phyloP scores from a whole-genome alignment of 2,888 invertebrate genomes.

The Habrosyne pyritoides region DNA sequence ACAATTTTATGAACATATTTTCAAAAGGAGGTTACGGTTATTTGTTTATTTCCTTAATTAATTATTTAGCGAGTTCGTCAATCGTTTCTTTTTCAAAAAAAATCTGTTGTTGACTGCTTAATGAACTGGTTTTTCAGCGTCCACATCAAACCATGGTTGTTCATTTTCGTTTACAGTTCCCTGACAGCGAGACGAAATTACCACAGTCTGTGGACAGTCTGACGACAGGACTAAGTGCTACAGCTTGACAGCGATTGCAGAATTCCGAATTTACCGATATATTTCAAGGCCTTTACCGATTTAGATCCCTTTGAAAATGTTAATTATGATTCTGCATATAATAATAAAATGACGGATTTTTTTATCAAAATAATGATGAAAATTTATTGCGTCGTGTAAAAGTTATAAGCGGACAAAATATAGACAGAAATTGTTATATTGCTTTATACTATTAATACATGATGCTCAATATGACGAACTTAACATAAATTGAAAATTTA shows the following conservation, averaged over 20 bases:
- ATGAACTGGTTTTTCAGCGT: slow-evolving; percentile 1
- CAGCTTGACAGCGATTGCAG: background rate
- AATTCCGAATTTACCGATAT: background rate
- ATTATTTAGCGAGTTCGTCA: background rate
- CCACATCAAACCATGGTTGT: background rate
- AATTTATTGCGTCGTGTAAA: too few relatives aligned
- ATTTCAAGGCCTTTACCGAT: too few relatives aligned
- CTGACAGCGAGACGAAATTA: background rate
- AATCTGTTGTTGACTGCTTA: background rate
- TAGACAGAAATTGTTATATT: too few relatives aligned
- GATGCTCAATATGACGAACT: too few relatives aligned
- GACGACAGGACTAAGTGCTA: background rate
- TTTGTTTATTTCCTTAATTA: background rate
- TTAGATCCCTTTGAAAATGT: too few relatives aligned
- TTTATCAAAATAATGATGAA: too few relatives aligned
- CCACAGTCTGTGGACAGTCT: background rate
- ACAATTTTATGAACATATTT: background rate
- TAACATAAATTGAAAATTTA: too few relatives aligned
- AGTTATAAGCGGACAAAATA: too few relatives aligned
- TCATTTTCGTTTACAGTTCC: background rate
- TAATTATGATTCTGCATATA: background rate
- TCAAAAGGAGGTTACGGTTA: background rate
- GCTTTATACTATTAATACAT: too few relatives aligned
- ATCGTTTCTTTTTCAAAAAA: background rate
- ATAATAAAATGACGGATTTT: too few relatives aligned